Base-by-base conservation (phyloP, 2,113 vertebrate species). In the Eubucco bourcierii region DNA sequence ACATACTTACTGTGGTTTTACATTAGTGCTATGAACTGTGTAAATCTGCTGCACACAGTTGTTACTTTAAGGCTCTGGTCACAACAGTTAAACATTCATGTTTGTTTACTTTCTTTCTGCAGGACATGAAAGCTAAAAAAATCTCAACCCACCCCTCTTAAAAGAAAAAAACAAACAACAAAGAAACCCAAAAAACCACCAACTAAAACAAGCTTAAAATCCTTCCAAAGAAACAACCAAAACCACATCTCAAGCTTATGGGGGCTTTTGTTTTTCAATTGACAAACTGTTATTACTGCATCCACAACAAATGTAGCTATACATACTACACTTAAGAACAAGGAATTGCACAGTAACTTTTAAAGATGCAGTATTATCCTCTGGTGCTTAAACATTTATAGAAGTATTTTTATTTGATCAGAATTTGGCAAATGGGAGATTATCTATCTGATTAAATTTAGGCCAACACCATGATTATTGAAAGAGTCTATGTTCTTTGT, bases 91-190 rank as follows among this genome's bases (percentile, higher is more conserved):
- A 93, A 97, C 92, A 80, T 97, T 95, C 95, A 96, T 93, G 87
- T 97, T 94, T 96, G 91, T 96, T 96, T 97, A 96, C 95, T 98
- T 97, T 97, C 96, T 98, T 97, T 97, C 97, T 98, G 97, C 96
- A 98, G 97, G 97, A 97, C 95, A 95, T 97, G 96, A 97, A 97
- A 97, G 95, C 96, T 98, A 92, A 92, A 97, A 89, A 96, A 93
- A 94, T 9, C 10, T 3, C 19, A 52, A 12, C 23, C 23, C 21
- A 24, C 50, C 21, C 50, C 50, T 23, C 50, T 5, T 24, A 15
- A 44, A 34, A 25, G 17, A 75, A 92, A 31, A 95, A 95, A 95
- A 93, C 39, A 5, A 50, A 50, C 47, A 50, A 52, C 50, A 52
- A 52, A 52, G 50, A 52, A 23, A 10, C 50, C 21, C 21, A 94